Base-by-base conservation (phyloP, 2,113 vertebrate genomes). In the Lepidothrix coronata region DNA sequence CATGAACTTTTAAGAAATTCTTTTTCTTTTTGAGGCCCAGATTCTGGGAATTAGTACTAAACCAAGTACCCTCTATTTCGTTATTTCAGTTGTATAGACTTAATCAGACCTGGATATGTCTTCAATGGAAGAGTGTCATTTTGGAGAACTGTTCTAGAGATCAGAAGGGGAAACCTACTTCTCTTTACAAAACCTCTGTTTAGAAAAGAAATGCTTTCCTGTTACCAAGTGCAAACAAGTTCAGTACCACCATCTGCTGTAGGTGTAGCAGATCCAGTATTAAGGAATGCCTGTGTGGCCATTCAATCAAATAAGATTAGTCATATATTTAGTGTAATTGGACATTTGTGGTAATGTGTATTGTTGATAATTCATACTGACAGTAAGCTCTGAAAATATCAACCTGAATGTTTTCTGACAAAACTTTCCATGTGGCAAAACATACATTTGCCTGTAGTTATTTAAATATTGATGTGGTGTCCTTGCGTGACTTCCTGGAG, bases 231-330 rank as follows among this genome's bases (percentile, higher is more conserved):
- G 10, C 58, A 80, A 93, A 57, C 33, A 88, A 54, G n/a, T 93
- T 82, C 37, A 27, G 74, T 85, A 43, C 79, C 66, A 65, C 86
- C 75, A 95, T 94, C 93, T 96, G 71, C 62, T 91, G 44, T 75
- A 74, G 86, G 89, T 77, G 39, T 95, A 95, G 75, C 85, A 97
- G 96, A 95, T 91, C 78, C 55, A 41, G 1, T 82, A 44, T 92
- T 93, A 95, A 87, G 48, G 59, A 89, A 72, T 73, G 57, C 63
- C 71, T 91, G n/a, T 91, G 35, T 91, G 95, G 68, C 85, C 71
- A 67, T 88, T 96, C 86, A 83, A 5, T 86, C 74, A 80, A 88
- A 59, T 84, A 61, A 79, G 51, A 46, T 94, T 90, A 92, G 91
- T 95, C 54, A 28, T 79, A 18, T 77, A 58, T 77, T 58, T 65